phyloP scores from a whole-genome alignment of 2,797 vertebrate genomes.

The Octomys mimax region DNA sequence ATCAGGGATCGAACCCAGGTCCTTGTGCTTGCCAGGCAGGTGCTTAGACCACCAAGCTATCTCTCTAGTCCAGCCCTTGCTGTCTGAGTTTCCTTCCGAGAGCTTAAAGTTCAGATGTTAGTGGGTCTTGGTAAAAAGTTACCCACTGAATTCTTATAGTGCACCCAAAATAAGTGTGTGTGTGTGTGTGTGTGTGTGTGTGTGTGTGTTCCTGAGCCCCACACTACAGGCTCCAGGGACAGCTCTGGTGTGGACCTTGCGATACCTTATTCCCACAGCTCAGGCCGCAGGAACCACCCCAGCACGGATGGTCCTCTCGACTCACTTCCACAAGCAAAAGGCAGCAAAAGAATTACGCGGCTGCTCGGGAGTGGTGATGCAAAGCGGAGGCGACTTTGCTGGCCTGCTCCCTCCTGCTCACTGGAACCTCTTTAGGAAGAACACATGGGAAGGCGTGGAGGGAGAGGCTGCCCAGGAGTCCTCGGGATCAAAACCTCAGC shows the following conservation, averaged over 20 bases:
- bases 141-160: background rate
- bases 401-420: background rate
- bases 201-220: no score
- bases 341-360: background rate
- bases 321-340: background rate
- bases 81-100: background rate
- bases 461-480: background rate
- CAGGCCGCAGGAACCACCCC: fast-evolving
- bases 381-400: fast-evolving
- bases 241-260: fast-evolving
- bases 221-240: no score
- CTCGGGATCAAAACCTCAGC: background rate
- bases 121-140: background rate
- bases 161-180: background rate
- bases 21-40: no score
- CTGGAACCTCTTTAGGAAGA: background rate
- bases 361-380: background rate
- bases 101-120: background rate
- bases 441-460: fast-evolving
- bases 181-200: background rate
- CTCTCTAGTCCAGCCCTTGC: no score
- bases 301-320: fast-evolving
- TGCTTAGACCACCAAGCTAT: no score
- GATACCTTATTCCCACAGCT: no score
- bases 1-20: no score